Percentiles rank a stretch among this genome's conserved stretches.
Evolutionary conservation across 2,113 vertebrate genomes (phyloP).

Genomic region (Onychostoma macrolepis): DNA sequence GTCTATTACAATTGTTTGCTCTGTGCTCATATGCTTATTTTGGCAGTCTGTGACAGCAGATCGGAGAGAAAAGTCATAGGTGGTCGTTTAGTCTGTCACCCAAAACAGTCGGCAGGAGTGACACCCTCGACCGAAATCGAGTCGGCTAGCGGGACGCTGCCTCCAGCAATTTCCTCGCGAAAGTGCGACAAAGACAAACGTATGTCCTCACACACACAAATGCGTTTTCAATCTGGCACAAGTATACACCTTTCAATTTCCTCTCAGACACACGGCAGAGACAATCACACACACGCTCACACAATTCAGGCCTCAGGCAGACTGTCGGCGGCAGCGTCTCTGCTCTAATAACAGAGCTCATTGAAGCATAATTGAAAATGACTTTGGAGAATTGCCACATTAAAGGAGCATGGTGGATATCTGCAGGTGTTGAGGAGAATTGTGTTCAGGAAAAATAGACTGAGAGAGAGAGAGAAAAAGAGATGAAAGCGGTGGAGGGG

Average conservation of each 20-base stretch:
- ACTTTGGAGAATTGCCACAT: constrained; percentile 71
- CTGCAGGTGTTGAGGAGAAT: constrained; percentile 65
- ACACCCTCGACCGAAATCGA: neutral
- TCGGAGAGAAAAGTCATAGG: neutral
- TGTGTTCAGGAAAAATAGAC: constrained; percentile 24
- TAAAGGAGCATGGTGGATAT: constrained; percentile 60
- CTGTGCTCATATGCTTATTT: neutral
- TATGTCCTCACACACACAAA: constrained; percentile 10
- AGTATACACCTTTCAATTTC: constrained; percentile 20
- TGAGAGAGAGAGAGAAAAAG: constrained; percentile 57
- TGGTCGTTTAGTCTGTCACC: neutral
- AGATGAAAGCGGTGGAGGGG: constrained; percentile 10
- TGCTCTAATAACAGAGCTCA: constrained; percentile 62
- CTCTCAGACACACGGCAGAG: constrained; percentile 23
- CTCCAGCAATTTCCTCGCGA: neutral
- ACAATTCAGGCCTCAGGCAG: constrained; percentile 51
- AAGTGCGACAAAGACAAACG: constrained; percentile 33
- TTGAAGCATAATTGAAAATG: constrained; percentile 74
- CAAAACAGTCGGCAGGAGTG: neutral
- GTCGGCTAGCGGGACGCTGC: neutral
- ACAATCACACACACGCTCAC: constrained; percentile 25
- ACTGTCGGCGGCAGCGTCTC: constrained; percentile 33
- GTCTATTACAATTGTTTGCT: constrained; percentile 7
- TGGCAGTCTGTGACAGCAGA: neutral
- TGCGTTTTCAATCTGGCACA: constrained; percentile 19